Evolutionary conservation across 2,113 vertebrate species (phyloP), one percentile per base, ranked within the genome.

Genomic region (Acrocephalus kingi): DNA sequence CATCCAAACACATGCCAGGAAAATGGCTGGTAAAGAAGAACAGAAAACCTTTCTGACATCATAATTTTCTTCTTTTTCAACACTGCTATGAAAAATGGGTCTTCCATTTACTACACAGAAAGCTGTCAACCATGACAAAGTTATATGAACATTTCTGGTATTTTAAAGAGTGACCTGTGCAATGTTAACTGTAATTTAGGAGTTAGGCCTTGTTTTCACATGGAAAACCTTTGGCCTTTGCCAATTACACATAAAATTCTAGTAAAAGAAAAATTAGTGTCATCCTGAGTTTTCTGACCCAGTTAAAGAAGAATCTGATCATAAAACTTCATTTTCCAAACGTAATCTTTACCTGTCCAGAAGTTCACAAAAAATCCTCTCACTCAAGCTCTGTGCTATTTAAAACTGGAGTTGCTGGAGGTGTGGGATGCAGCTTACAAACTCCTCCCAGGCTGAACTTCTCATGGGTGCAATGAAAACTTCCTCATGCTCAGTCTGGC

Each of bases 21-120:
- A 95, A 92, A 87, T 51, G 52, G 18, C 56, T 51, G 17, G 55
- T 58, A 46, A 75, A 45, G 68, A 95, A 73, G 49, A 81, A 93
- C 7, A 64, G 31, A 33, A 84, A 87, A 68, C 28, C 41, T 74
- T 85, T 27, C 25, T 41, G 37, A n/a, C 24, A 77, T 30, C 67
- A 46, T 54, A 27, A 33, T 84, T 74, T 22, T 62, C 14, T n/a
- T 55, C 52, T n/a, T 72, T 61, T 88, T 67, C 10, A 68, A 41
- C 11, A 23, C 48, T 21, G 13, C 27, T 90, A 48, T 59, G 59
- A 67, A 89, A 58, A 22, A 62, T 33, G 35, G 12, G 28, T 87
- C 48, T 74, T 61, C 43, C 39, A 89, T 33, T 66, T 52, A 49
- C 66, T 67, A 27, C 15, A 33, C 30, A 12, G 13, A 80, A 90